A percentile compares a stretch with the other conserved stretches of the same genome.
Evolutionary conservation across 1,140 invertebrate genomes (phyloP).

Genomic region (Apocrypta bakeri): DNA sequence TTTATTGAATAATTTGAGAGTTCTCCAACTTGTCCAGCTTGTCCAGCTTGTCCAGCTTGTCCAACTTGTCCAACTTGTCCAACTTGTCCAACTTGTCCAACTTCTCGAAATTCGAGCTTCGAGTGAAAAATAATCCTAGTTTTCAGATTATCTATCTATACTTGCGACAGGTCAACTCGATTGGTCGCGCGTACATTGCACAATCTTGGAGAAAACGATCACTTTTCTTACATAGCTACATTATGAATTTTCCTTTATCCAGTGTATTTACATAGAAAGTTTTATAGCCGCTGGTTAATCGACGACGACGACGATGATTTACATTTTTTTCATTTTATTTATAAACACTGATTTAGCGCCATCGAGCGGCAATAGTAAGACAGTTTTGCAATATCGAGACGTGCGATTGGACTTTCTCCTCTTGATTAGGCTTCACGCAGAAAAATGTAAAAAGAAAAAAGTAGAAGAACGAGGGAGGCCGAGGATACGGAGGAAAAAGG

Average conservation of each 20-base stretch:
- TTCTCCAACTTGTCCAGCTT: too few relatives aligned
- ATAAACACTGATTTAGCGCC: constrained; percentile 31
- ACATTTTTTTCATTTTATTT: constrained; percentile 21
- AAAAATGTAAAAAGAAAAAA: neutral
- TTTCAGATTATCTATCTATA: neutral
- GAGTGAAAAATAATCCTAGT: constrained; percentile 2
- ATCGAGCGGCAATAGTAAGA: constrained; percentile 47
- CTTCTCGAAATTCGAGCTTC: neutral
- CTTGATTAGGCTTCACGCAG: neutral
- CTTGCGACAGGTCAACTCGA: neutral
- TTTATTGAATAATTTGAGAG: constrained; percentile 29
- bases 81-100: too few relatives aligned
- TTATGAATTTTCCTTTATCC: neutral
- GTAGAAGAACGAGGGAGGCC: neutral
- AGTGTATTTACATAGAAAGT: constrained; percentile 41
- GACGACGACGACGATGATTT: constrained; percentile 14
- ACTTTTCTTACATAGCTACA: too few relatives aligned
- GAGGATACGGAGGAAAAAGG: constrained; percentile 56
- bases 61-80: too few relatives aligned
- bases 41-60: too few relatives aligned
- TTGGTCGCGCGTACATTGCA: neutral
- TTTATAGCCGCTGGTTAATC: constrained; percentile 34
- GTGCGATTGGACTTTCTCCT: neutral
- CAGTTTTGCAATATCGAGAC: neutral
- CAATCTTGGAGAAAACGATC: too few relatives aligned